Evolutionary conservation across 2,113 vertebrate genomes (phyloP).

Genomic region (Piaya cayana): DNA sequence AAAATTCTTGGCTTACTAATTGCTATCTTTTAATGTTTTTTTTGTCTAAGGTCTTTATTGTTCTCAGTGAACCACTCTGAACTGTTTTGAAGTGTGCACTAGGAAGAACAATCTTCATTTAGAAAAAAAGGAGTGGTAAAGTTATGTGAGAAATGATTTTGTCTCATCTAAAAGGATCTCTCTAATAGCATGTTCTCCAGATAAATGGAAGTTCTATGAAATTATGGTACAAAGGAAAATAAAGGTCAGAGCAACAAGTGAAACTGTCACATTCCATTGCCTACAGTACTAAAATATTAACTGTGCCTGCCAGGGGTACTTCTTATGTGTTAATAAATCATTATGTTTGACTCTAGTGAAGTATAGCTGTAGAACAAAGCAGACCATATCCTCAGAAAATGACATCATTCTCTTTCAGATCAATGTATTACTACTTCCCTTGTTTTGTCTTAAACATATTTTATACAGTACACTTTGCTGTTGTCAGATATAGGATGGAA

Average conservation of each 20-base stretch:
- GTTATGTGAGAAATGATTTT: background rate
- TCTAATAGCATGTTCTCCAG: constrained; percentile 28
- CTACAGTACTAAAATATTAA: constrained; percentile 59
- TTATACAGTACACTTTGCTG: background rate
- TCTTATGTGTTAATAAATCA: constrained; percentile 51
- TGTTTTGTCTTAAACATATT: background rate
- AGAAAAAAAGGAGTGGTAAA: background rate
- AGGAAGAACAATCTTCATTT: background rate
- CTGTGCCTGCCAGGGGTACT: constrained; percentile 17
- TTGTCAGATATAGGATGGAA: background rate
- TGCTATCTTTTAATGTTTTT: background rate
- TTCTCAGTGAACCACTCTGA: background rate
- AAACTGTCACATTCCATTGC: constrained; percentile 27
- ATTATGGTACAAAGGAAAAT: constrained; percentile 31
- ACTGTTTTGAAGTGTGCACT: background rate
- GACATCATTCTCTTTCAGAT: background rate
- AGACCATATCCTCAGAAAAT: background rate
- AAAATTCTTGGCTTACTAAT: background rate
- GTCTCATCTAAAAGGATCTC: constrained; percentile 22
- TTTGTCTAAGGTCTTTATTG: background rate
- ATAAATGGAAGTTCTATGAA: constrained; percentile 46
- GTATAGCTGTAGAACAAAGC: background rate
- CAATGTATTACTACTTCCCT: background rate
- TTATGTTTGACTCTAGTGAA: background rate
- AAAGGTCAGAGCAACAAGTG: constrained; percentile 52